Base-by-base conservation (phyloP, 92 coral and sea anemone species). In the Epizoanthus ramosus region DNA sequence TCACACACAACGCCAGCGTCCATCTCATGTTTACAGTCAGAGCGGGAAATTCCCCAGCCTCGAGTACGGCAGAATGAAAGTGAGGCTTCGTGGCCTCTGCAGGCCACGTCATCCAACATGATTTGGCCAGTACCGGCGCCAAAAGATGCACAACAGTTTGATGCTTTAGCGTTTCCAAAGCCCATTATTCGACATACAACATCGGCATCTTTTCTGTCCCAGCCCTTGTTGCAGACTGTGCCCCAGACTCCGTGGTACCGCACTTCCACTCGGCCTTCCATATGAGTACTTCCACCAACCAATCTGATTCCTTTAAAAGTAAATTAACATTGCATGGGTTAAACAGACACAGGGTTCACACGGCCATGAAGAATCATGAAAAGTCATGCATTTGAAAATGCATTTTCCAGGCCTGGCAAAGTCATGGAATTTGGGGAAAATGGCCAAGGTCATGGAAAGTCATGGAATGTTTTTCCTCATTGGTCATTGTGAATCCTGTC, bases 1-100 rank as follows among this genome's bases (percentile, higher is more conserved):
- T 68, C 73, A 35, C 73, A 68, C 47, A 37, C 73, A 68, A 68
- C 73, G 10, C 73, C 73, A 14, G 73, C 73, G n/a, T 28, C 73
- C 47, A 0, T 14, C 2, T 15, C n/a, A 3, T 16, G 41, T 33
- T 39, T 33, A 45, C 73, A 68, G 6, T 37, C 73, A 9, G 22
- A 1, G 3, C 41, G 17, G 22, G 13, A 16, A 15, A 68, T 31
- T 1, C 73, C 73, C 73, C 73, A 68, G 8, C 73, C 73, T 19
- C 73, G 73, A 68, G 41, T 31, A 21, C 73, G 73, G 12, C 73
- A 68, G 37, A 68, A 68, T 17, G 73, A 68, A 37, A 68, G 47
- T 0, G 45, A 31, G 9, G 47, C 47, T 45, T 68, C 73, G 12
- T 31, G 1, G 0, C 73, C 73, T 68, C 17, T 68, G 73, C 73